Conservation (phyloP, 2,113 vertebrate genomes). For the Aleadryas rufinucha region DNA sequence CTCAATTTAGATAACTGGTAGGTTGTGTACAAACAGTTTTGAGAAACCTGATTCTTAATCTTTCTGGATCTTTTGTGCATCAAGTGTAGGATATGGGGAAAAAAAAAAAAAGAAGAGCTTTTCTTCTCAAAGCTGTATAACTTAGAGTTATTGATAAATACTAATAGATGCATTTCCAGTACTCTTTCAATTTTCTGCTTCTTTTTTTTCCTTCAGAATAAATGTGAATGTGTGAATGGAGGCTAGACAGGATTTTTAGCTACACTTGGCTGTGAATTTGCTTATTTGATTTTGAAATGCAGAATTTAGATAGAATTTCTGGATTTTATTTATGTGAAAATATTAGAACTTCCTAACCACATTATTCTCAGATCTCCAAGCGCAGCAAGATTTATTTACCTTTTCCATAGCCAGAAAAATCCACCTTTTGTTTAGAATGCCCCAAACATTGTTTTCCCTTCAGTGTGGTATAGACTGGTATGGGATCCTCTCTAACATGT, state of each 20-base stretch:
- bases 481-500: neutral
- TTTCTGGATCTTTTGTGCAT: neutral
- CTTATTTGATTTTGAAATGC: neutral
- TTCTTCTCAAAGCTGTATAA: neutral
- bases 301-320: neutral
- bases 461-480: neutral
- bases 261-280: neutral
- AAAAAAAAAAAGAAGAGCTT: neutral
- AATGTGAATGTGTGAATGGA: neutral
- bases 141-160: neutral
- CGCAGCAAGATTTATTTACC: neutral
- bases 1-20: neutral
- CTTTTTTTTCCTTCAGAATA: neutral
- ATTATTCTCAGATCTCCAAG: neutral
- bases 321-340: neutral
- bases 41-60: neutral
- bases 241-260: neutral
- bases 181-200: neutral
- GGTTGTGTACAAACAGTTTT: neutral
- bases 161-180: neutral
- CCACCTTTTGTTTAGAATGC: neutral
- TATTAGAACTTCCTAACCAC: neutral
- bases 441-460: neutral
- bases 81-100: neutral
- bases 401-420: neutral